A percentile compares a stretch with the other conserved stretches of the same genome.
phyloP scores from a whole-genome alignment of 2,113 vertebrate species.

The Dinomys branickii region DNA sequence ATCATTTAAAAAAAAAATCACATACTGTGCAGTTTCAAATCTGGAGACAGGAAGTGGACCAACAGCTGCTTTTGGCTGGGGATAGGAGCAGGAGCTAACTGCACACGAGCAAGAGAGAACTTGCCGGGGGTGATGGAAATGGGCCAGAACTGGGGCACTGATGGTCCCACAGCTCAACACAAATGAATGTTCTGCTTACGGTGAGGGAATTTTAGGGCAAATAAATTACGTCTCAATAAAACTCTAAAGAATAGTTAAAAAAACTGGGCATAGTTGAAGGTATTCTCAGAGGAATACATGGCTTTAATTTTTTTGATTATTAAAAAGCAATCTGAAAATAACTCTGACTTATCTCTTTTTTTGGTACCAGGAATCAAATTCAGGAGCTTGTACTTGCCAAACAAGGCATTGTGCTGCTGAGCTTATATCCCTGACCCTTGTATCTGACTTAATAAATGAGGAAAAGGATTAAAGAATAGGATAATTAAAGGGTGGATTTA shows the following conservation, averaged over 20 bases:
- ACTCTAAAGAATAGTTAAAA: background rate
- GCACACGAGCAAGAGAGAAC: background rate
- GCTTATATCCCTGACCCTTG: no score
- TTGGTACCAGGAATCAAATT: no score
- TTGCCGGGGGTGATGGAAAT: background rate
- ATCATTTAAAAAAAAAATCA: background rate
- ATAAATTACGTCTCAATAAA: constrained; percentile 2
- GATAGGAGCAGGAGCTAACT: fast-evolving
- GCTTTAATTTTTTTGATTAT: background rate
- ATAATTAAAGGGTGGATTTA: background rate
- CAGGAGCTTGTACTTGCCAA: no score
- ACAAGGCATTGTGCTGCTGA: no score
- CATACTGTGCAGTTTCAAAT: background rate
- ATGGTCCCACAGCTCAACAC: background rate
- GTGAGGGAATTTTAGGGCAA: background rate
- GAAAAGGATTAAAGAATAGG: background rate
- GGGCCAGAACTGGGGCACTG: background rate
- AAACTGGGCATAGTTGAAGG: background rate
- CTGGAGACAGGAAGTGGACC: background rate
- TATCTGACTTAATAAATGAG: background rate
- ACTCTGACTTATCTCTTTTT: background rate
- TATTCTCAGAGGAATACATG: background rate
- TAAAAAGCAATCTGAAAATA: constrained; percentile 32
- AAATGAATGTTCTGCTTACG: background rate
- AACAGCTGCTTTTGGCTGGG: background rate